Conservation (phyloP, 2,888 invertebrate species). For the Athetis lepigone region DNA sequence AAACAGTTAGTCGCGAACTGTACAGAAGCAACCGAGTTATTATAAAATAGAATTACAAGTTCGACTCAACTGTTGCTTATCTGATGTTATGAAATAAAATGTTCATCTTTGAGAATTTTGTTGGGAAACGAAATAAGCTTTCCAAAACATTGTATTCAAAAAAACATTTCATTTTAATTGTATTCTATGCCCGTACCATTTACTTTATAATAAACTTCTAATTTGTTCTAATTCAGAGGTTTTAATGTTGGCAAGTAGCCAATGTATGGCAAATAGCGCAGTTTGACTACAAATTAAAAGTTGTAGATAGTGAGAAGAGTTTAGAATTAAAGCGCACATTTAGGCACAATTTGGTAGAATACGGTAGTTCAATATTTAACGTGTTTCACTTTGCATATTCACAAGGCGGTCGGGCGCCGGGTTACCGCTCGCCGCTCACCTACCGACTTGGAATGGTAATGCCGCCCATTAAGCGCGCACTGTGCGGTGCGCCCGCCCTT, state of each 20-base stretch:
- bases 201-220: constrained; percentile 40
- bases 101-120: constrained; percentile 21
- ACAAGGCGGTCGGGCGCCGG: constrained; percentile 78
- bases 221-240: constrained; percentile 46
- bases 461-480: constrained; percentile 76
- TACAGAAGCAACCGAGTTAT: constrained; percentile 63
- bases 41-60: constrained; percentile 68
- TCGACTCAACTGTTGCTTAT: constrained; percentile 55
- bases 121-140: constrained; percentile 10
- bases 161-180: constrained; percentile 21
- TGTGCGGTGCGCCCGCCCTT: constrained; percentile 64
- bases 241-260: constrained; percentile 51
- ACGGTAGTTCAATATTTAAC: constrained; percentile 82
- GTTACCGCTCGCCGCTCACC: constrained; percentile 74
- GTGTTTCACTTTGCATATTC: constrained; percentile 85
- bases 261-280: constrained; percentile 35
- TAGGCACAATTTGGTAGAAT: constrained; percentile 76
- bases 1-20: constrained; percentile 67
- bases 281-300: constrained; percentile 58
- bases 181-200: constrained; percentile 20
- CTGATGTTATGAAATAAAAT: constrained; percentile 44
- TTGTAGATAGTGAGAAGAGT: constrained; percentile 42
- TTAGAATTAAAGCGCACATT: constrained; percentile 69
- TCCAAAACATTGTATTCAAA: constrained; percentile 24
- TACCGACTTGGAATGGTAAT: constrained; percentile 84